Evolutionary conservation across 1,140 invertebrate genomes (phyloP), one percentile per base, ranked within the genome.

Genomic region (Schlechtendalia chinensis): DNA sequence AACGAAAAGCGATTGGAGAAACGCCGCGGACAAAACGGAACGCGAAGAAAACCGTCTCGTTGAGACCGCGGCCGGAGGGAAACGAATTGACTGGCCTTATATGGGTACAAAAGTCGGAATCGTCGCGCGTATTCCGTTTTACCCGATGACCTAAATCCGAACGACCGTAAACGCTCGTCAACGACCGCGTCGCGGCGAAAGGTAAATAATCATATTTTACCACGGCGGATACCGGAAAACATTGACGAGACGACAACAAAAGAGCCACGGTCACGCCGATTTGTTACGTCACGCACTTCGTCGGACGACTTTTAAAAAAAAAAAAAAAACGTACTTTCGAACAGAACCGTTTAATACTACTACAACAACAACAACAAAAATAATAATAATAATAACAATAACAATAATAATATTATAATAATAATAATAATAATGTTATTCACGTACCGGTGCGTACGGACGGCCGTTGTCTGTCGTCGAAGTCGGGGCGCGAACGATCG

Each of bases 51-150:
- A n/a, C n/a, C n/a, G n/a, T n/a, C n/a, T n/a, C n/a, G n/a, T n/a
- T n/a, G 32, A 39, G 8, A 50, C 47, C 1, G 47, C 53, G 53
- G 53, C 4, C 17, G 53, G 53, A 54, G 16, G 63, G 50, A 53
- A 27, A 72, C 22, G 27, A 72, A 74, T 74, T 54, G n/a, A 50
- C 39, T 29, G 17, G 19, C 71, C 71, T 74, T 74, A 74, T 74
- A 56, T 74, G 71, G 71, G 17, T 56, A 58, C 29, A 56, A 74
- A 56, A 17, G 71, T 74, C 17, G 71, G 19, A 27, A 54, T 14
- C 11, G 24, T 32, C 29, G 53, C 56, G 50, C 27, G 17, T n/a
- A 47, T 74, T 32, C 10, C 53, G 50, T 58, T 69, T 47, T 56
- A 22, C 6, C 5, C 29, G 11, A 56, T 74, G 71, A 74, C 71